These are phyloP conservation scores for Danio jaintianensis DNA, from an alignment of 2,797 vertebrate genomes.

Conservation along the genomic window DNA sequence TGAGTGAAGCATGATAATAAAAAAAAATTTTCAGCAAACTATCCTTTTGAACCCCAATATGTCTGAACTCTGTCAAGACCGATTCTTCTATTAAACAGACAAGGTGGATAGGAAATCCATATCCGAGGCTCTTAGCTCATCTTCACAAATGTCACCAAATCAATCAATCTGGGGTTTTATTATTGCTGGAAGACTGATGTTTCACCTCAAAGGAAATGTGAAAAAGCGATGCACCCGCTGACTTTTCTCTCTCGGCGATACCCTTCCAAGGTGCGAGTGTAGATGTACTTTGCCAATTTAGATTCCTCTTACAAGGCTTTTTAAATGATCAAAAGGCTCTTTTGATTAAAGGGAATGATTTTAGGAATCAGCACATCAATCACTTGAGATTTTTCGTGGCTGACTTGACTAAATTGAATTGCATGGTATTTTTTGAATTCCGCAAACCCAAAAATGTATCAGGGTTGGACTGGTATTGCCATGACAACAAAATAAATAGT, in stretches of 20 bases:
- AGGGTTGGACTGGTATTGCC: neutral
- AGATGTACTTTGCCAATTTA: neutral
- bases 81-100: constrained; percentile 26
- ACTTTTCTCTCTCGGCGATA: neutral
- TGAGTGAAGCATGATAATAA: neutral
- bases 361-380: neutral
- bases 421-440: neutral
- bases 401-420: neutral
- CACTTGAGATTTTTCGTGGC: neutral
- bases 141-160: constrained; percentile 34
- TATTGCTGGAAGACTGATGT: constrained; percentile 23
- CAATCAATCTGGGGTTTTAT: constrained; percentile 26
- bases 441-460: neutral
- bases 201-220: constrained; percentile 17
- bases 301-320: neutral
- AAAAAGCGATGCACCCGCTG: neutral
- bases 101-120: constrained; percentile 10
- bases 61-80: constrained; percentile 10
- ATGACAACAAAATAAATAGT: neutral
- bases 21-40: too few species aligned
- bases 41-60: neutral
- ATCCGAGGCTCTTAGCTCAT: constrained; percentile 1
- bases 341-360: constrained; percentile 8
- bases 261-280: constrained; percentile 9
- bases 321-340: constrained; percentile 12